Percentiles rank a stretch among this genome's conserved stretches.
Conservation (phyloP, 2,797 vertebrate species). For the Loriculus beryllinus region DNA sequence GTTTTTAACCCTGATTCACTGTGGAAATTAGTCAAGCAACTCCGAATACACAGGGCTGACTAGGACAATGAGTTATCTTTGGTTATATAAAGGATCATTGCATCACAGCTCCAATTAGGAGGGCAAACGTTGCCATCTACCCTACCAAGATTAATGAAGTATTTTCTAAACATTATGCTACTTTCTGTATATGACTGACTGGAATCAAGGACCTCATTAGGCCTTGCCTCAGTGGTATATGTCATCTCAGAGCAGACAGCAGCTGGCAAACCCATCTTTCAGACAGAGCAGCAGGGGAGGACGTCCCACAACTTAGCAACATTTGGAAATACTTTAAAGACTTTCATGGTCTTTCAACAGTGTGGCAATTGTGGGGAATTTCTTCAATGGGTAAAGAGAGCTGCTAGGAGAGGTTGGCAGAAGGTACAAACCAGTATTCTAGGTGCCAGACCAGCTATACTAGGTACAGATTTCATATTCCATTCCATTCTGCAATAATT, state of each 20-base stretch:
- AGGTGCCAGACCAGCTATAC: neutral
- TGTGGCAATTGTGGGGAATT: neutral
- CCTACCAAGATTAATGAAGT: neutral
- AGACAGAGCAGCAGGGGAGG: neutral
- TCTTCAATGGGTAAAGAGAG: neutral
- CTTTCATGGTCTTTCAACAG: neutral
- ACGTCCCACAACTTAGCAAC: neutral
- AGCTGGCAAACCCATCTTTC: neutral
- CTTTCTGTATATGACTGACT: neutral
- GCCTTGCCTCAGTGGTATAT: neutral
- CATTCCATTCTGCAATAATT: neutral
- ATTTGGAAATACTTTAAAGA: neutral
- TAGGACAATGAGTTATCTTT: neutral
- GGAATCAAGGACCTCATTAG: neutral
- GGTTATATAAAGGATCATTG: neutral
- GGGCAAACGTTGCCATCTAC: neutral
- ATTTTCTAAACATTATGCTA: neutral
- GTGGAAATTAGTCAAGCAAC: neutral
- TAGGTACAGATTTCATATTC: neutral
- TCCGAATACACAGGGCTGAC: neutral
- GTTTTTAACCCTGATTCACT: neutral
- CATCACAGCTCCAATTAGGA: constrained; percentile 22
- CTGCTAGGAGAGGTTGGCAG: neutral
- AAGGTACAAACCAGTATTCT: neutral
- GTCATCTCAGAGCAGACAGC: neutral